phyloP scores from a whole-genome alignment of 2,888 invertebrate species.

The Odontocerum albicorne region DNA sequence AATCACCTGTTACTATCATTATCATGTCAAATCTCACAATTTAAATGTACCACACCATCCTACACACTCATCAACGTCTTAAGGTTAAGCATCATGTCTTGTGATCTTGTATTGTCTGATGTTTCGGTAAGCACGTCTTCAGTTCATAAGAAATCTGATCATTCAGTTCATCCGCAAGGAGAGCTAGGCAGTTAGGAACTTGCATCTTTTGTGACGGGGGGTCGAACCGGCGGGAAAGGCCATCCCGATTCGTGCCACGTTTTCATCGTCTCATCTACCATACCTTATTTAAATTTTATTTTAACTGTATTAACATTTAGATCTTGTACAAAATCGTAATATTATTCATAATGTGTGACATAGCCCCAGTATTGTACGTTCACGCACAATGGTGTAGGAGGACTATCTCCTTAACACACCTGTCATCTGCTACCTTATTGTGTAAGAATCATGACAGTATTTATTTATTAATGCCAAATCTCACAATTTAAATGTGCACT shows the following conservation, averaged over 20 bases:
- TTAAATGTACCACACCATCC: constrained; percentile 17
- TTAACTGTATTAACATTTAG: constrained; percentile 47
- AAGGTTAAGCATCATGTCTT: constrained; percentile 45
- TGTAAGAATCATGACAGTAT: constrained; percentile 22
- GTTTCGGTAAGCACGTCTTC: constrained; percentile 32
- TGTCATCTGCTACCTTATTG: constrained; percentile 24
- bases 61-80: constrained; percentile 28
- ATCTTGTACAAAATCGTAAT: constrained; percentile 30
- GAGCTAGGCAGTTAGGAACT: constrained; percentile 32
- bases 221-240: constrained; percentile 25
- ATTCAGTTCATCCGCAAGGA: constrained; percentile 52
- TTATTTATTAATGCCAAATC: too few relatives aligned
- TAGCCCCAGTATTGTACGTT: constrained; percentile 4
- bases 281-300: constrained; percentile 38
- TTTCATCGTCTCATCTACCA: constrained; percentile 22
- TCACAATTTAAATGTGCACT: too few relatives aligned
- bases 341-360: constrained; percentile 18
- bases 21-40: too few relatives aligned
- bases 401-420: constrained; percentile 12
- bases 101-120: constrained; percentile 44
- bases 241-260: constrained; percentile 15
- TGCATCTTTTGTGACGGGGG: constrained; percentile 30
- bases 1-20: too few relatives aligned
- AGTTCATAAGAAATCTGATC: constrained; percentile 47
- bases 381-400: constrained; percentile 5